These are phyloP conservation scores for Pogonomyrmex californicus DNA, from an alignment of 1,140 invertebrate species.

Conservation along the genomic window DNA sequence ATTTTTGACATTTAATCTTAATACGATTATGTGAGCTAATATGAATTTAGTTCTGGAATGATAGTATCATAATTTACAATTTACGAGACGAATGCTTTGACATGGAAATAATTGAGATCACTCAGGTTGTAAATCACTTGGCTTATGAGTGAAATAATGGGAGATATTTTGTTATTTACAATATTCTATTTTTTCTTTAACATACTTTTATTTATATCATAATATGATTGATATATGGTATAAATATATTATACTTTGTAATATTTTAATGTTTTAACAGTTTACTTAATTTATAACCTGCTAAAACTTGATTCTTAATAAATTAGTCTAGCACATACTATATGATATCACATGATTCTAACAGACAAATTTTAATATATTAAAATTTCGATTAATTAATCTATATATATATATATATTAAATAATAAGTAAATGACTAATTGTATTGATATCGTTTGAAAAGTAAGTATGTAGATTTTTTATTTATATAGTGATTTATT, in stretches of 20 bases:
- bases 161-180: not conserved
- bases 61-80: constrained; percentile 8
- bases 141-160: not conserved
- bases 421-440: not conserved
- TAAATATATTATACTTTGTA: not conserved
- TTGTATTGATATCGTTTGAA: not conserved
- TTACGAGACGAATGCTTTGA: not conserved
- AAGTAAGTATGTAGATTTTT: too few species aligned
- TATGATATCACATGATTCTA: not conserved
- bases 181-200: not conserved
- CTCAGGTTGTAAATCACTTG: not conserved
- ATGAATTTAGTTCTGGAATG: not conserved
- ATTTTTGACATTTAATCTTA: not conserved
- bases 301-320: not conserved
- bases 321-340: not conserved
- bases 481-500: not conserved
- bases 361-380: not conserved
- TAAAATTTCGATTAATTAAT: not conserved
- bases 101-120: not conserved
- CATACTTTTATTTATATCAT: not conserved
- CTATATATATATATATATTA: not conserved
- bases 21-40: not conserved
- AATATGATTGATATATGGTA: not conserved
- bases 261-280: not conserved
- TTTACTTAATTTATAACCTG: not conserved